Base-by-base conservation (phyloP, 2,113 vertebrate genomes). In the Lutjanus erythropterus region DNA sequence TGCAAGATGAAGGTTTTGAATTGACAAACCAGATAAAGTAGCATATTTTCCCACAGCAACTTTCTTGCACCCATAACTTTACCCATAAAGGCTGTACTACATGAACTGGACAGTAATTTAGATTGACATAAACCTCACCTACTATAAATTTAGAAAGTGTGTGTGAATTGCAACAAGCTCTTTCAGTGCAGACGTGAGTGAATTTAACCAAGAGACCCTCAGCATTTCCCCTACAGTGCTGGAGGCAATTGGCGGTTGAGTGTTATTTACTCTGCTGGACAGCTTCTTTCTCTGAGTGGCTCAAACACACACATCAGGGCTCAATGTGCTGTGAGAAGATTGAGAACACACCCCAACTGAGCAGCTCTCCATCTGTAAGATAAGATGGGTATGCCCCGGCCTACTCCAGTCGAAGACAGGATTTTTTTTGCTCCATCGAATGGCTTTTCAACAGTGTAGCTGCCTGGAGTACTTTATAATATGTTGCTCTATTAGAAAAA, bases 251-350 rank as follows among this genome's bases (percentile, higher is more conserved):
- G 72, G 70, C 73, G 75, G 70, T 75, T 86, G 46, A 81, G 81
- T 86, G 78, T 87, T 89, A 78, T 90, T 92, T 88, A 84, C 68
- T 76, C 79, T 82, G 71, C 65, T n/a, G 74, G 60, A 71, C 59
- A 29, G 62, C 46, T 47, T 82, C 79, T 81, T 65, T 76, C 47
- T 72, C 58, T 41, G 55, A 89, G 65, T 77, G 59, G 62, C 83
- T 78, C 70, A 84, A 69, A 89, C 75, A 76, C 65, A 86, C 73
- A 67, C 61, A 84, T 56, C 56, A 50, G 35, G 64, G n/a, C 76
- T 90, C 91, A 93, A 94, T 93, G 90, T 95, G 94, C 81, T 84
- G 58, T 35, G 83, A 85, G 81, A 84, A 93, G 95, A 96, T 96
- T 94, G 92, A 90, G 91, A 91, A 93, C 93, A 94, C 95, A 76